Evolutionary conservation across 2,888 invertebrate genomes (phyloP), one percentile per base, ranked within the genome.

Genomic region (Eupeodes luniger): DNA sequence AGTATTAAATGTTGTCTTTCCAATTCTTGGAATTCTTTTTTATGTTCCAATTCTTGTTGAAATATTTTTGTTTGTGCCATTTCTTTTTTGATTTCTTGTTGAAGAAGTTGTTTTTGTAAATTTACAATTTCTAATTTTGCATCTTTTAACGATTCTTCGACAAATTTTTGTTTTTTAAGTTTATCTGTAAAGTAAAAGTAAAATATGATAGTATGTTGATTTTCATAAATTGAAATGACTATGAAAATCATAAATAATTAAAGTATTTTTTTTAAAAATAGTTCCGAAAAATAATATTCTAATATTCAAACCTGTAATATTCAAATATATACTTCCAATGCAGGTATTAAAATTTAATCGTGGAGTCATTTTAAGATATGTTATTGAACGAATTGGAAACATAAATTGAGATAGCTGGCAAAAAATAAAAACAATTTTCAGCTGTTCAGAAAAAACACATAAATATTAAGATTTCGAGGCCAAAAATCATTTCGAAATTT

Each of bases 11-110:
- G 64, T 0, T 27, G 19, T 16, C 5, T 64, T 14, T 64, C 64
- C 14, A 64, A 27, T 64, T 64, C 47, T 16, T 64, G 64, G 1
- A 64, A 14, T 47, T 64, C 3, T 64, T 4, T 47, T 27, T 64
- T 64, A 64, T 64, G 64, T 14, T 64, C 64, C 7, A 44, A 64
- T 64, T 64, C 47, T 27, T 64, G 44, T 47, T 64, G 12, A 27
- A 47, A 14, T 27, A 64, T 7, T 64, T 47, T 64, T 27, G 47
- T 64, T 64, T 64, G 64, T 7, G 6, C 27, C 7, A 47, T 14
- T 14, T 64, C 64, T 14, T 64, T 64, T 64, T 64, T 6, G 0
- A 64, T 64, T 47, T 64, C 19, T 27, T 64, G 47, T 47, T 44
- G 44, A 0, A 64, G 5, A 1, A 64, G 64, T 47, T 44, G 44